Percentiles rank a stretch among this genome's conserved stretches.
Evolutionary conservation across 2,888 invertebrate species (phyloP).

Genomic region (Mythimna ferrago): DNA sequence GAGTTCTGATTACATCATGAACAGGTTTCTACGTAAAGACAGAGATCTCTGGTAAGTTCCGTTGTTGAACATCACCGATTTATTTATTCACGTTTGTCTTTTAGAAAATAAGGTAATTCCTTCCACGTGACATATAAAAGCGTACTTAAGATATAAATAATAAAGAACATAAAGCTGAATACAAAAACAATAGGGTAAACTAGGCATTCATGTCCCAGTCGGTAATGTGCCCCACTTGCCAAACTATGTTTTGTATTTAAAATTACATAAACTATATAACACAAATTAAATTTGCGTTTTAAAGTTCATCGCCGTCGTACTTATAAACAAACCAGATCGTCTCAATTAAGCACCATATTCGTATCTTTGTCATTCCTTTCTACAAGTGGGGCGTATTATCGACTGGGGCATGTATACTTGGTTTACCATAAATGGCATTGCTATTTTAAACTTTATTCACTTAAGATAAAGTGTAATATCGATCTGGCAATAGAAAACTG

Average conservation of each 20-base stretch:
- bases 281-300: too few relatives aligned
- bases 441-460: background rate
- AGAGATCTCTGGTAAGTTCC: background rate
- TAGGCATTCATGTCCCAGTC: too few relatives aligned
- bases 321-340: too few relatives aligned
- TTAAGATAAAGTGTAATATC: background rate
- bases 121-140: background rate
- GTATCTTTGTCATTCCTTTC: too few relatives aligned
- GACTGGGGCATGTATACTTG: too few relatives aligned
- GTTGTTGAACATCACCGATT: background rate
- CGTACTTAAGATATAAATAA: background rate
- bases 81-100: background rate
- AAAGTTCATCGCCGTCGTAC: too few relatives aligned
- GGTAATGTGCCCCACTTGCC: too few relatives aligned
- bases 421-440: too few relatives aligned
- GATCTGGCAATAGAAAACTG: background rate
- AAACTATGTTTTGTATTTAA: too few relatives aligned
- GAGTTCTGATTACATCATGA: background rate
- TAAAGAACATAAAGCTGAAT: background rate
- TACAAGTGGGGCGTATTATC: too few relatives aligned
- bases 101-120: background rate
- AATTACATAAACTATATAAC: too few relatives aligned
- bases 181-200: background rate
- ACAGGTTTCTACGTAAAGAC: background rate
- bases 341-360: too few relatives aligned